Percentiles rank a stretch among this genome's conserved stretches.
Evolutionary conservation across 2,888 invertebrate genomes (phyloP).

Genomic region (Mesochorus sp.): DNA sequence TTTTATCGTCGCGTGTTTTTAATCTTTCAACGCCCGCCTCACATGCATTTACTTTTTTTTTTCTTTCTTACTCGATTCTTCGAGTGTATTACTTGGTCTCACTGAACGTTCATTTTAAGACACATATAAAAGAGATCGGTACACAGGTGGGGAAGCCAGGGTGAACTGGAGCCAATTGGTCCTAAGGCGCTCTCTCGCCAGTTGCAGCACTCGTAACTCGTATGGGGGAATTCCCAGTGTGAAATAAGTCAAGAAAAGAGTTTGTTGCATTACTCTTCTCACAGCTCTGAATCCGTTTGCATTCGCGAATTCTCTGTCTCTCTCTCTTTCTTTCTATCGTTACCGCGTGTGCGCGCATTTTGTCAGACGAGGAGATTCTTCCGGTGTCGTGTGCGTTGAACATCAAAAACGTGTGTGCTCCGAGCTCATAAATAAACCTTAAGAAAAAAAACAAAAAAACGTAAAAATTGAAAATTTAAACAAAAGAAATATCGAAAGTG

Average conservation of each 20-base stretch:
- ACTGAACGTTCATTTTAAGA: conserved; percentile 47
- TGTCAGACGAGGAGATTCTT: conserved; percentile 13
- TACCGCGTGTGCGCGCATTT: conserved; percentile 2
- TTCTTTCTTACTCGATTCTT: conserved; percentile 2
- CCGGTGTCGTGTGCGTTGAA: conserved; percentile 5
- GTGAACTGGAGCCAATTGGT: conserved; percentile 67
- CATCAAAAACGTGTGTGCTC: background rate
- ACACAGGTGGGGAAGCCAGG: conserved; percentile 64
- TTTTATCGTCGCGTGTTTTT: too few relatives aligned
- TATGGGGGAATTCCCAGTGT: conserved; percentile 64
- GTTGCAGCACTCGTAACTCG: conserved; percentile 40
- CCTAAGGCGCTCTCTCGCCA: conserved; percentile 55
- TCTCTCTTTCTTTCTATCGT: background rate
- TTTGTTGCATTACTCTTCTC: conserved; percentile 63
- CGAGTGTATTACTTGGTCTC: conserved; percentile 31
- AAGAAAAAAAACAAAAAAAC: too few relatives aligned
- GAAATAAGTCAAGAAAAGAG: conserved; percentile 62
- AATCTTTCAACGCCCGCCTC: background rate
- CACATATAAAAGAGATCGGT: conserved; percentile 56
- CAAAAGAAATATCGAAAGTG: too few relatives aligned
- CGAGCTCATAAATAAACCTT: too few relatives aligned
- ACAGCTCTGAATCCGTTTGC: conserved; percentile 60
- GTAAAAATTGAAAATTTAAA: too few relatives aligned
- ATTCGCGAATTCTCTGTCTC: conserved; percentile 43
- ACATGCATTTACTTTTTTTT: conserved; percentile 26